Base-by-base conservation (phyloP, 2,888 invertebrate genomes). In the Agonopterix alstromeriana region DNA sequence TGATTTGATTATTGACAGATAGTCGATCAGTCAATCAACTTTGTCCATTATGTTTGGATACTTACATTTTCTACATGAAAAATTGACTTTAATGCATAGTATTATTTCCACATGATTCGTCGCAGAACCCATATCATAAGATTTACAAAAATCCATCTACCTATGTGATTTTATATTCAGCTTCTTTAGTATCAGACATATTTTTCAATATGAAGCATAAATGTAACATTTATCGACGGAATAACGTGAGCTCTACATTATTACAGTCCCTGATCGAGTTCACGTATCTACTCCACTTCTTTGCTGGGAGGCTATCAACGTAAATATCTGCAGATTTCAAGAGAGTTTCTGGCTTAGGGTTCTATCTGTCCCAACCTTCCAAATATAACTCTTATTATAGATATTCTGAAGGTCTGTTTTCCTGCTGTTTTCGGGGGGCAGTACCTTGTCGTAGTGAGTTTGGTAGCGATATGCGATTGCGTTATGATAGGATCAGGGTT, bases 401-500 rank as follows among this genome's bases (percentile, higher is more conserved):
- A 27, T 5, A 5, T 27, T 27, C 27, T 1, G 27, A 27, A 82
- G 63, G 67, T 79, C 73, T 67, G 57, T 63, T 53, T 73, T 44
- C 49, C 36, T 35, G 17, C 49, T 40, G 35, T 38, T 38, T 10
- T 4, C 42, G 41, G 38, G n/a, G 50, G 49, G 42, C 70, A 54
- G 65, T 58, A 78, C 78, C 49, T 53, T 81, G 61, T 77, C 69
- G 53, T 42, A 61, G 52, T 69, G 59, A 45, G 48, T 42, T 50
- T 53, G 53, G 27, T 54, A 57, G 58, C 68, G 74, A 77, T 79
- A 83, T 84, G 78, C 81, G 77, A 87, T 85, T 85, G 82, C 85
- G 82, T 83, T 88, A 85, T 87, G 87, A 87, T 87, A 82, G 87
- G 87, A 88, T 88, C 85, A 77, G 87, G 71, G 76, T 77, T 79